phyloP scores from a whole-genome alignment of 2,113 vertebrate genomes.

The Archocentrus centrarchus region DNA sequence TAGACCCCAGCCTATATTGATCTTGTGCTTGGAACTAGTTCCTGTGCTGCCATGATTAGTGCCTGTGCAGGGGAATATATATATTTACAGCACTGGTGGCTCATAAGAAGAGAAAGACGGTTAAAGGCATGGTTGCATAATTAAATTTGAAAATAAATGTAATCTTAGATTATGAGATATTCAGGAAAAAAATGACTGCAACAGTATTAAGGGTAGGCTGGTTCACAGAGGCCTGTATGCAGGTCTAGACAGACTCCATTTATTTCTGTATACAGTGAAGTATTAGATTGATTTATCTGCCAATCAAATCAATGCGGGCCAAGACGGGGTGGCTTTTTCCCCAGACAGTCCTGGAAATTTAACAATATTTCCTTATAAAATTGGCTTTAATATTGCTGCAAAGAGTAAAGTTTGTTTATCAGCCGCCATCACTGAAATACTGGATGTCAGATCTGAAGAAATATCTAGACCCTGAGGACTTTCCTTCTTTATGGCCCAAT shows the following conservation, averaged over 20 bases:
- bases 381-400: not conserved
- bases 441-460: not conserved
- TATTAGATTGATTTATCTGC: not conserved
- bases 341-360: fast-evolving
- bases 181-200: not conserved
- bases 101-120: no score
- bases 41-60: no score
- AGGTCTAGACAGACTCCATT: not conserved
- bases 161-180: not conserved
- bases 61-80: no score
- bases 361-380: not conserved
- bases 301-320: not conserved
- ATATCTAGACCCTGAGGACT: not conserved
- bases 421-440: not conserved
- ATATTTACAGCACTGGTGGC: not conserved
- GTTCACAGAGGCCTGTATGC: not conserved
- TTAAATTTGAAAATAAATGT: not conserved
- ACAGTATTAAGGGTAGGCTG: not conserved
- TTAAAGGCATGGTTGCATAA: fast-evolving
- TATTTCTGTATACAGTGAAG: not conserved
- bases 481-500: not conserved
- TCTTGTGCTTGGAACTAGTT: no score
- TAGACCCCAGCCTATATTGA: no score
- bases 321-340: not conserved
- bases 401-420: not conserved